A percentile compares a stretch with the other conserved stretches of the same genome.
Evolutionary conservation across 2,113 vertebrate genomes (phyloP).

Genomic region (Phodopus roborovskii): DNA sequence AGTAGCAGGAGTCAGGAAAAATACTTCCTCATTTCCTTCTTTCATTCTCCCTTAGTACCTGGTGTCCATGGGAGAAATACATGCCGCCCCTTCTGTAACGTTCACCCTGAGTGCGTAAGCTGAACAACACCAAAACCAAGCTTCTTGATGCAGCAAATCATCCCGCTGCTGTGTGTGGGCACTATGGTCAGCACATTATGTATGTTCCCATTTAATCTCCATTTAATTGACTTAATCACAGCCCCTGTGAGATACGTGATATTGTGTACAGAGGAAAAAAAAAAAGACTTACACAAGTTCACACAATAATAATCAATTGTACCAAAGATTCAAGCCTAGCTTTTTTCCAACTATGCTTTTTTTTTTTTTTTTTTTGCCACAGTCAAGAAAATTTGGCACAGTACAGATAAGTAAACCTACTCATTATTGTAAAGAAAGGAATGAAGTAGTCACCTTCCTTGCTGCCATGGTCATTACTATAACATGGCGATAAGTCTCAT

Average conservation of each 20-base stretch:
- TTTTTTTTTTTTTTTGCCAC: background rate
- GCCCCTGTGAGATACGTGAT: background rate
- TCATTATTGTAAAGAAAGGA: background rate
- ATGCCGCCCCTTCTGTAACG: background rate
- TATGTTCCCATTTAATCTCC: background rate
- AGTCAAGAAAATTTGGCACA: background rate
- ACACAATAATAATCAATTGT: background rate
- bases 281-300: background rate
- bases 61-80: background rate
- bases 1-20: background rate
- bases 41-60: background rate
- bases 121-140: background rate
- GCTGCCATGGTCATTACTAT: background rate
- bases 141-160: background rate
- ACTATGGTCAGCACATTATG: rapidly evolving
- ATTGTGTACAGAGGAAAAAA: background rate
- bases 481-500: rapidly evolving
- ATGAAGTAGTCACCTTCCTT: background rate
- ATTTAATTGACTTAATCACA: background rate
- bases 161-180: rapidly evolving
- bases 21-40: background rate
- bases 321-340: background rate
- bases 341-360: background rate
- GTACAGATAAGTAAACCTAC: background rate
- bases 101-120: background rate